These are phyloP conservation scores for Hydrozoanthus gracilis DNA, from an alignment of 92 coral and sea anemone species.

Conservation along the genomic window DNA sequence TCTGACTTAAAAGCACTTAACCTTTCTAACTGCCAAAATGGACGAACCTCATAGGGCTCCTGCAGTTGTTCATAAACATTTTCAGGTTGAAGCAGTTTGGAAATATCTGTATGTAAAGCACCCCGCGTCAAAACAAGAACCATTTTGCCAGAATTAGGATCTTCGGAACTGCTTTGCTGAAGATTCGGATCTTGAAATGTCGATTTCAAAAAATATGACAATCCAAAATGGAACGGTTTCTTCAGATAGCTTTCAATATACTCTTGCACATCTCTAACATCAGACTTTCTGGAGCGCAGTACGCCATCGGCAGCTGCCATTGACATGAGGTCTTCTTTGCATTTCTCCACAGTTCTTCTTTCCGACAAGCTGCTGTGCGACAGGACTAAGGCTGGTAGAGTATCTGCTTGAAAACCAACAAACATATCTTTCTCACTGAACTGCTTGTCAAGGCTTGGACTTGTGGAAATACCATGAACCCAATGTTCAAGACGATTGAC, in stretches of 20 bases:
- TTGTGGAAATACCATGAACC: slow-evolving; percentile 74
- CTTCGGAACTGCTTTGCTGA: too few relatives aligned
- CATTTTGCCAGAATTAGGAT: slow-evolving; percentile 56
- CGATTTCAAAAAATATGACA: slow-evolving; percentile 56
- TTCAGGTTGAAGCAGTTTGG: slow-evolving; percentile 52
- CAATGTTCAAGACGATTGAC: slow-evolving; percentile 68
- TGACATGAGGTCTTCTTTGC: slow-evolving; percentile 87
- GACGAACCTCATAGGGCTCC: slow-evolving; percentile 47
- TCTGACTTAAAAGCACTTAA: slow-evolving; percentile 94
- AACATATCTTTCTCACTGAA: slow-evolving; percentile 84
- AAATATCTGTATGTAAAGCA: slow-evolving; percentile 78
- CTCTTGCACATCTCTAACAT: background rate
- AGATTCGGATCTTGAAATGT: slow-evolving; percentile 26
- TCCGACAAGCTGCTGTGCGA: slow-evolving; percentile 34
- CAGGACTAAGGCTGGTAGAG: slow-evolving; percentile 89
- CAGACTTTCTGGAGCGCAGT: slow-evolving; percentile 73
- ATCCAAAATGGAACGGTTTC: slow-evolving; percentile 79
- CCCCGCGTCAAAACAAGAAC: slow-evolving; percentile 89
- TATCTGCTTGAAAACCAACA: slow-evolving; percentile 90
- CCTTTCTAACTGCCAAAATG: slow-evolving; percentile 75
- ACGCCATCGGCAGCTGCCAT: slow-evolving; percentile 94
- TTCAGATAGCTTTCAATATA: slow-evolving; percentile 56
- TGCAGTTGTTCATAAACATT: too few relatives aligned
- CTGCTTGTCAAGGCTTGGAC: slow-evolving; percentile 58
- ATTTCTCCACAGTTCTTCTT: slow-evolving; percentile 63